Evolutionary conservation across 92 coral and sea anemone species (phyloP), one percentile per base, ranked within the genome.

Genomic region (Umimayanthus kanabou): DNA sequence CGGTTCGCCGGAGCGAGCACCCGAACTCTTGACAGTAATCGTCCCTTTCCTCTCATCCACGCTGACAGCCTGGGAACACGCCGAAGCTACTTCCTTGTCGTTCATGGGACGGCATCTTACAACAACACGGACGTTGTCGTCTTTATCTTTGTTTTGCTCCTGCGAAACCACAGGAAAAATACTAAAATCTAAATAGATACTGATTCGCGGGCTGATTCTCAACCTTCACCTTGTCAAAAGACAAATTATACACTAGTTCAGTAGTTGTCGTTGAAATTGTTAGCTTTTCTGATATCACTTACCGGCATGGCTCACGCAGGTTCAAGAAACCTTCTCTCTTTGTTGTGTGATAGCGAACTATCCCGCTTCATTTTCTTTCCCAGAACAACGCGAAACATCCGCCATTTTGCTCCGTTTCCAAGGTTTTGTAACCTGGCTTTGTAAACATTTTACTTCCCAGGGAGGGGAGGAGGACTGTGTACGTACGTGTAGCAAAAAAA

Each of bases 101-200:
- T 96, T 97, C 93, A 97, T 90, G 78, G 99, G 99, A 88, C 99
- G 99, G 82, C 99, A 97, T 91, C 99, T 88, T 0, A 97, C 99
- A 50, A 97, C 99, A n/a, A 97, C 99, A 61, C 99, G 96, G 42
- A 97, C 99, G 83, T 97, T 97, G 76, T 97, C 97, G 79, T 91
- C 91, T 13, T 93, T 92, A 40, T 92, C 88, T 87, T 96, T 58
- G 67, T 22, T 92, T 42, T 90, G 91, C 91, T 95, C 85, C 77
- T 76, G 42, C 26, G 87, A 58, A 11, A 23, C 40, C 39, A 80
- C 37, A 57, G 30, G 39, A 14, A 47, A 49, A 53, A 45, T 45
- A 45, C 49, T 0, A 45, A 9, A 5, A 45, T 45, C 0, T 45
- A 45, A 45, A 0, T 45, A 9, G n/a, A n/a, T n/a, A n/a, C n/a